Evolutionary conservation across 2,113 vertebrate species (phyloP).

Genomic region (Ageneiosus marmoratus): DNA sequence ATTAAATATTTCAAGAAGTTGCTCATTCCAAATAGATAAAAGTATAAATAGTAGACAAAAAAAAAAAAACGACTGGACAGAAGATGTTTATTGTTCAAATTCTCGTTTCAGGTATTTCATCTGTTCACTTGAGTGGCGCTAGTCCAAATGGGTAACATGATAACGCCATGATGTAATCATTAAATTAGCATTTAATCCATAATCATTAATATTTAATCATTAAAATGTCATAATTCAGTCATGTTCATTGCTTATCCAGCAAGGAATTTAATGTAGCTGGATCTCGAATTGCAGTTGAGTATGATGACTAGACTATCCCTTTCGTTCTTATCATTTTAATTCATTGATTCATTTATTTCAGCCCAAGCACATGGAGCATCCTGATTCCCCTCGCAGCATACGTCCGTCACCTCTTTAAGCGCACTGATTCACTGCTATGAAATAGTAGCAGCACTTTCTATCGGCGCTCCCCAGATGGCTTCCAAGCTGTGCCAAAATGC

Average conservation of each 20-base stretch:
- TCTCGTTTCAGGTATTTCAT: not conserved
- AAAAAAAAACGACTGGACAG: not conserved
- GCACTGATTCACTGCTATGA: constrained; percentile 41
- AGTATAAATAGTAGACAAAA: too few species aligned
- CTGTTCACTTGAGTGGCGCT: not conserved
- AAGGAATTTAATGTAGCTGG: not conserved
- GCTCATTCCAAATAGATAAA: not conserved
- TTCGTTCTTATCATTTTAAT: constrained; percentile 1
- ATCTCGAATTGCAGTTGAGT: not conserved
- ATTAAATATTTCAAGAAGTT: not conserved
- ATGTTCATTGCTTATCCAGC: not conserved
- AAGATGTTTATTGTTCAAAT: not conserved
- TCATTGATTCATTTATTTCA: not conserved
- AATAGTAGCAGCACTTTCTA: constrained; percentile 42
- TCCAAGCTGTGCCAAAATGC: constrained; percentile 58
- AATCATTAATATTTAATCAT: not conserved
- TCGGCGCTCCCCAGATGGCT: constrained; percentile 57
- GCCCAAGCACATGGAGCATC: not conserved
- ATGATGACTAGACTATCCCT: too few species aligned
- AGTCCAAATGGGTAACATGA: not conserved
- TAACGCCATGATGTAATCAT: not conserved
- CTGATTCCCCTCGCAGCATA: constrained; percentile 31
- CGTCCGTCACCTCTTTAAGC: constrained; percentile 59
- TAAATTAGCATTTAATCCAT: not conserved
- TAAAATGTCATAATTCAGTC: not conserved